Conservation (phyloP, 1,140 invertebrate species). For the Ditylenchus dipsaci region DNA sequence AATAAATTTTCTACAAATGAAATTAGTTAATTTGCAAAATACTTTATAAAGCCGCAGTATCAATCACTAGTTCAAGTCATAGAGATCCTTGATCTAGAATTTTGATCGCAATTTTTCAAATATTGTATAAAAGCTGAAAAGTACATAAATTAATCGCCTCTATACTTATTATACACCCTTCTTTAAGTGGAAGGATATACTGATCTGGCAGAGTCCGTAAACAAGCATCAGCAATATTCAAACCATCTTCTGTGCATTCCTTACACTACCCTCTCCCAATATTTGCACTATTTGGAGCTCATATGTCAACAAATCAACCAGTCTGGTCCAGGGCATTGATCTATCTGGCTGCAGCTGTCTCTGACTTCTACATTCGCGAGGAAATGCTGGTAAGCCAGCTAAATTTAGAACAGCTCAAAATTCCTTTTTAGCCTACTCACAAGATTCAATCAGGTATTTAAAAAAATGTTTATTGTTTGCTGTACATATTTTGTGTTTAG, state of each 20-base stretch:
- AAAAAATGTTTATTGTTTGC: too few relatives aligned
- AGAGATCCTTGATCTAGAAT: too few relatives aligned
- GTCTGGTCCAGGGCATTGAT: constrained; percentile 71
- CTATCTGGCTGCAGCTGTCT: constrained; percentile 93
- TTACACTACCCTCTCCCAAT: constrained; percentile 72
- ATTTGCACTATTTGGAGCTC: constrained; percentile 77
- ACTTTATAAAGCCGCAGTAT: too few relatives aligned
- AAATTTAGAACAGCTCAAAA: constrained; percentile 4
- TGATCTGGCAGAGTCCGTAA: constrained; percentile 29
- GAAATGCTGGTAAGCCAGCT: constrained; percentile 76
- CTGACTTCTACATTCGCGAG: constrained; percentile 93
- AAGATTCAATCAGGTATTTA: constrained; percentile 78
- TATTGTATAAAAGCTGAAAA: too few relatives aligned
- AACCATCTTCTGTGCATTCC: constrained; percentile 49
- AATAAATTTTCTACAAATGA: too few relatives aligned
- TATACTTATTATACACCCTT: background rate
- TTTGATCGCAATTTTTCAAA: too few relatives aligned
- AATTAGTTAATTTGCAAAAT: too few relatives aligned
- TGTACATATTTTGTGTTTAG: too few relatives aligned
- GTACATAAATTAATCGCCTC: background rate
- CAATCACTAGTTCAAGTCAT: too few relatives aligned
- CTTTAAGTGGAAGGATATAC: constrained; percentile 62
- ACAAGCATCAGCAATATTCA: constrained; percentile 20
- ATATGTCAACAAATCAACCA: constrained; percentile 71
- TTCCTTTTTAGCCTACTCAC: constrained; percentile 72